These are phyloP conservation scores for Cygnus atratus DNA, from an alignment of 2,113 vertebrate genomes.

Conservation along the genomic window DNA sequence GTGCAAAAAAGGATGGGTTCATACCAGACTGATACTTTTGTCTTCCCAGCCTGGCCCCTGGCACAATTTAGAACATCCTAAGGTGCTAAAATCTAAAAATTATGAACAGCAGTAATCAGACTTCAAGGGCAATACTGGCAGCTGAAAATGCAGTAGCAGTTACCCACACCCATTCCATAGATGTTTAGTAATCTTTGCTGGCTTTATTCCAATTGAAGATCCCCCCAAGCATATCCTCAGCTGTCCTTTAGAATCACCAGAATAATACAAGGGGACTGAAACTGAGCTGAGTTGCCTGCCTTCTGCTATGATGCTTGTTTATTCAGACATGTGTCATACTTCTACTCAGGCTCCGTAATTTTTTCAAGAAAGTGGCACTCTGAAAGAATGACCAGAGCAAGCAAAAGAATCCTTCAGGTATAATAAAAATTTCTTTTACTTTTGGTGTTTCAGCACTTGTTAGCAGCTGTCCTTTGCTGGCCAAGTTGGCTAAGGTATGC, in stretches of 20 bases:
- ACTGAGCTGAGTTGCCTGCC: background rate
- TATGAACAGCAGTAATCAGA: background rate
- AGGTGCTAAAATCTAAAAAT: background rate
- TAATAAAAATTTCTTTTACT: background rate
- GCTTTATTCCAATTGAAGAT: background rate
- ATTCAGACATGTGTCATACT: rapidly evolving
- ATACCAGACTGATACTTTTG: background rate
- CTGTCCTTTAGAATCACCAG: background rate
- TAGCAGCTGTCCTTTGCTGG: background rate
- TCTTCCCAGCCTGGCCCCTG: background rate
- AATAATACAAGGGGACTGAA: background rate
- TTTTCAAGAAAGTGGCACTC: background rate
- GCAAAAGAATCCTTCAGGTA: background rate
- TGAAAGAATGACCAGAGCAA: background rate
- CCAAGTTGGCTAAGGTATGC: background rate
- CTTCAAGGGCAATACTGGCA: background rate
- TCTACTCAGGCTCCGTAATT: background rate
- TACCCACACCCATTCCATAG: background rate
- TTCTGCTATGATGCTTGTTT: background rate
- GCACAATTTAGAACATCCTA: background rate
- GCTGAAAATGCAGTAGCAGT: background rate
- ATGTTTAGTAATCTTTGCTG: background rate
- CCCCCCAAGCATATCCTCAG: background rate
- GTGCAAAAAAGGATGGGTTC: background rate
- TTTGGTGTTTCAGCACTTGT: background rate